Percentiles rank a stretch among this genome's conserved stretches.
Conservation (phyloP, 2,797 vertebrate species). For the Danio aesculapii region DNA sequence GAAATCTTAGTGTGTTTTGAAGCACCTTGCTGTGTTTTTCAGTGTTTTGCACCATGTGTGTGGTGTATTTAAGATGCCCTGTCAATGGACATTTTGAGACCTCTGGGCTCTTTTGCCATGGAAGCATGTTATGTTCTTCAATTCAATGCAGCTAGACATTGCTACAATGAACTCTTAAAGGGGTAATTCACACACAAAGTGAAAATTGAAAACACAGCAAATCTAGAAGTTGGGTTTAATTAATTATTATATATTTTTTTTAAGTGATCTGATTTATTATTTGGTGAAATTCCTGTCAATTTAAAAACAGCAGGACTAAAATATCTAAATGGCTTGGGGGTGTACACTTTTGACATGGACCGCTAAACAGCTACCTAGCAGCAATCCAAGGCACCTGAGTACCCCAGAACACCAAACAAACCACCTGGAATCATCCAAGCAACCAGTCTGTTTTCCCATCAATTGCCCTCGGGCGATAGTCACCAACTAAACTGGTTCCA, state of each 20-base stretch:
- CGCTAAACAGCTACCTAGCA: neutral
- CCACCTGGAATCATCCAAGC: neutral
- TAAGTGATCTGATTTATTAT: neutral
- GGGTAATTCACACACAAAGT: too few relatives aligned
- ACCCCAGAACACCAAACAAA: neutral
- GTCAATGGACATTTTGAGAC: neutral
- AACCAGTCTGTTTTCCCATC: neutral
- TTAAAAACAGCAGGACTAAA: neutral
- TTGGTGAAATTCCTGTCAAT: neutral
- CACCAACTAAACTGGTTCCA: neutral
- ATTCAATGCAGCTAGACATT: neutral
- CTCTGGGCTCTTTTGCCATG: neutral
- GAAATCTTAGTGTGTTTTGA: neutral
- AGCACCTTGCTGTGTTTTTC: neutral
- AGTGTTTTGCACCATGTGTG: neutral
- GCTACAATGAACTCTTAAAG: neutral
- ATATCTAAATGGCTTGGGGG: neutral
- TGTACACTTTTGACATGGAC: neutral
- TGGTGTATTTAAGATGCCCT: neutral
- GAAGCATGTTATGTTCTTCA: neutral
- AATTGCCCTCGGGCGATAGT: neutral
- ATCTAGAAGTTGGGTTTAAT: too few relatives aligned
- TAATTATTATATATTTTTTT: neutral
- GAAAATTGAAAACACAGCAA: too few relatives aligned
- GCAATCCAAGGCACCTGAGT: neutral